These are phyloP conservation scores for Lapara coniferarum DNA, from an alignment of 2,888 invertebrate genomes.

Conservation along the genomic window DNA sequence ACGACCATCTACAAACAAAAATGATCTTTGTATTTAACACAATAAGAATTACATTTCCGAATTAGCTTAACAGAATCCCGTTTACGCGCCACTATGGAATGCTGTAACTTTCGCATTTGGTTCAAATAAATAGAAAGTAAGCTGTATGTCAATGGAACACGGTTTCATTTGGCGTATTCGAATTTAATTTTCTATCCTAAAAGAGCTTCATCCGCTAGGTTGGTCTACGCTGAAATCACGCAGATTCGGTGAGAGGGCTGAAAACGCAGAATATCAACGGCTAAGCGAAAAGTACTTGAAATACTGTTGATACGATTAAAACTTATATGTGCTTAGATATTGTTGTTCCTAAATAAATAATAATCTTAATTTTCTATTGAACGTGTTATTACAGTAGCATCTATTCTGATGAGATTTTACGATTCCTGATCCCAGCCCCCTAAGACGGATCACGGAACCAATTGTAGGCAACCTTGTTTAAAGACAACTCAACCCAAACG, in stretches of 20 bases:
- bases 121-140: constrained; percentile 46
- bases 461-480: no score
- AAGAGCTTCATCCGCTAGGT: constrained; percentile 47
- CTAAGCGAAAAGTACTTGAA: constrained; percentile 26
- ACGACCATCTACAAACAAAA: constrained; percentile 42
- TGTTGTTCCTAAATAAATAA: no score
- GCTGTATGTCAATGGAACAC: constrained; percentile 47
- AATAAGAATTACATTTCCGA: constrained; percentile 49
- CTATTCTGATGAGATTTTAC: no score
- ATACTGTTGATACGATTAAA: background rate
- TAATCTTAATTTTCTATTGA: no score
- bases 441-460: no score
- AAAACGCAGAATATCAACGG: constrained; percentile 50
- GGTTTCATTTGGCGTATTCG: constrained; percentile 43
- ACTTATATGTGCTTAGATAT: no score
- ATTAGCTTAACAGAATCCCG: constrained; percentile 43
- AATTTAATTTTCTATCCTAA: constrained; percentile 56
- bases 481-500: no score
- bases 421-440: no score
- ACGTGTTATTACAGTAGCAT: no score
- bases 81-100: constrained; percentile 66
- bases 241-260: constrained; percentile 57
- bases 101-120: constrained; percentile 62
- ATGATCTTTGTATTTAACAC: constrained; percentile 39
- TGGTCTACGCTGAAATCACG: constrained; percentile 59